Conservation (phyloP, 2,113 vertebrate genomes). For the Pungitius pungitius region DNA sequence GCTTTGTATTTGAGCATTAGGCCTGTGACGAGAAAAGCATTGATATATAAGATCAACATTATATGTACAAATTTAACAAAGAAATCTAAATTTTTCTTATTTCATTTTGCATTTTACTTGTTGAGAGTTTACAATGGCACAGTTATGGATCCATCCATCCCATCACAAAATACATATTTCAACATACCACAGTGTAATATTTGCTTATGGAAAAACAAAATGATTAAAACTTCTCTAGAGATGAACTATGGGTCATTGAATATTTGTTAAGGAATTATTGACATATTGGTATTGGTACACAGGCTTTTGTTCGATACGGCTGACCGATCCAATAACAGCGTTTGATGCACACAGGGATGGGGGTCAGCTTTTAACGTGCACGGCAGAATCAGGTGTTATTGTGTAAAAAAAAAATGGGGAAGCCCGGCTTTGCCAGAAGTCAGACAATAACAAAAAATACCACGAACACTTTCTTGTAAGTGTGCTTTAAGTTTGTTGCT, state of each 20-base stretch:
- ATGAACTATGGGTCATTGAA: not conserved
- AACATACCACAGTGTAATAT: not conserved
- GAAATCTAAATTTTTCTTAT: not conserved
- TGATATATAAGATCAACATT: not conserved
- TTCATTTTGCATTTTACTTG: too few species aligned
- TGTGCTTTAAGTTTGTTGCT: not conserved
- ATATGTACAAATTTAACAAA: not conserved
- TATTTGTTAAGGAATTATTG: not conserved
- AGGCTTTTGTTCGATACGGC: not conserved
- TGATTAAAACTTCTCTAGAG: not conserved
- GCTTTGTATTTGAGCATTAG: slow-evolving; percentile 29
- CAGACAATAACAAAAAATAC: not conserved
- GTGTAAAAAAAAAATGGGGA: not conserved
- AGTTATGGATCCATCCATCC: not conserved
- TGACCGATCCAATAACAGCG: not conserved
- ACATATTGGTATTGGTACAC: not conserved
- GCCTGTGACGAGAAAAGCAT: slow-evolving; percentile 41
- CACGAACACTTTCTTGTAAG: not conserved
- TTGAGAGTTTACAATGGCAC: not conserved
- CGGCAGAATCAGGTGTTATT: not conserved
- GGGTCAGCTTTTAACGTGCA: not conserved
- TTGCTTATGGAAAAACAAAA: not conserved
- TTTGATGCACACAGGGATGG: not conserved
- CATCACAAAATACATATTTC: not conserved
- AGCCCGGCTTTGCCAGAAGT: too few species aligned